These are phyloP conservation scores for Lagria hirta DNA, from an alignment of 2,888 invertebrate species.

Conservation along the genomic window DNA sequence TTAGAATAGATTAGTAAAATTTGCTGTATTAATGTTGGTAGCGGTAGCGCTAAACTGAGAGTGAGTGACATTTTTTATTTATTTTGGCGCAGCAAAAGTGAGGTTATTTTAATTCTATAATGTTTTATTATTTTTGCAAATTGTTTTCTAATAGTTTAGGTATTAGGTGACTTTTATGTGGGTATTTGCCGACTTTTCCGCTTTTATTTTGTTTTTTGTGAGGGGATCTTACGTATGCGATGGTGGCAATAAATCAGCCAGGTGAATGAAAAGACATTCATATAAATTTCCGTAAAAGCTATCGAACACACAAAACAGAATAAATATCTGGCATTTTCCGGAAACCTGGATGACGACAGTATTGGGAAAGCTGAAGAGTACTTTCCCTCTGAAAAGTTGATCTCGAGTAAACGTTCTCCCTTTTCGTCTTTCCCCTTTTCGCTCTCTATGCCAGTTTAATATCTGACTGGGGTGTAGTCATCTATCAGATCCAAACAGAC, in stretches of 20 bases:
- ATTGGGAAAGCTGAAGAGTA: slow-evolving; percentile 37
- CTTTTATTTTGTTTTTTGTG: too few relatives aligned
- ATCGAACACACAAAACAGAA: slow-evolving; percentile 39
- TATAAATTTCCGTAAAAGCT: slow-evolving; percentile 42
- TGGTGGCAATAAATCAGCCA: slow-evolving; percentile 26
- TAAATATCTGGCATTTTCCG: slow-evolving; percentile 34
- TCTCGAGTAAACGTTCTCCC: slow-evolving; percentile 41
- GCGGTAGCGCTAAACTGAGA: too few relatives aligned
- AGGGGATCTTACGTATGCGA: too few relatives aligned
- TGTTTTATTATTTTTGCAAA: too few relatives aligned
- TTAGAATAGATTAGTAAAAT: too few relatives aligned
- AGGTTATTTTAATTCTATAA: too few relatives aligned
- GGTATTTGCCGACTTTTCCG: too few relatives aligned
- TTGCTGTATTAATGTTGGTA: too few relatives aligned
- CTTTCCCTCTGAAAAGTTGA: slow-evolving; percentile 45
- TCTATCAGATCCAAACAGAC: slow-evolving; percentile 60
- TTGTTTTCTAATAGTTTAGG: too few relatives aligned
- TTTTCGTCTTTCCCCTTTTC: slow-evolving; percentile 31
- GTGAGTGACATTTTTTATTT: too few relatives aligned
- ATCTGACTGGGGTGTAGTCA: slow-evolving; percentile 59
- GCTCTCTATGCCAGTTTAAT: slow-evolving; percentile 51
- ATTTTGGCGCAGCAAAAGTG: too few relatives aligned
- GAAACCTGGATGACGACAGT: slow-evolving; percentile 28
- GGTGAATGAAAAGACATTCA: slow-evolving; percentile 38
- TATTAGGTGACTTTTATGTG: too few relatives aligned